Percentiles rank a stretch among this genome's conserved stretches.
These are phyloP conservation scores for Mylabris phalerata DNA, from an alignment of 1,140 invertebrate species.

Conservation along the genomic window DNA sequence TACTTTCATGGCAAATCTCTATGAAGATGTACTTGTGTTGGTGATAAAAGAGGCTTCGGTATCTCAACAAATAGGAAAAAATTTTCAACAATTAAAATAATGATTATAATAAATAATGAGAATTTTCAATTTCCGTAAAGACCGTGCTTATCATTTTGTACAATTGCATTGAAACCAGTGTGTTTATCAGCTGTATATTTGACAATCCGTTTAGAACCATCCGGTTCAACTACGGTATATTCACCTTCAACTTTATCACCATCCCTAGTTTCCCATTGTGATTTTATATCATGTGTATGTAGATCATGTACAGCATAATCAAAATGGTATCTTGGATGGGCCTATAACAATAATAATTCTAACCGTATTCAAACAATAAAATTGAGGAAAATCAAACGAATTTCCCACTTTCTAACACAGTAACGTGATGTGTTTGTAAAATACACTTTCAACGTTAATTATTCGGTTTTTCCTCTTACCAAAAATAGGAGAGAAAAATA, in stretches of 20 bases:
- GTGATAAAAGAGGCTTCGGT: too few relatives aligned
- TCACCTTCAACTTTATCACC: constrained; percentile 55
- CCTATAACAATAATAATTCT: constrained; percentile 33
- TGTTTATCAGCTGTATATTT: constrained; percentile 66
- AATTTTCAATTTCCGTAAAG: too few relatives aligned
- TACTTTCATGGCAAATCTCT: too few relatives aligned
- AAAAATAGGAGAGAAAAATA: too few relatives aligned
- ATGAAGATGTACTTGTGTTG: too few relatives aligned
- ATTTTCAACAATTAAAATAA: too few relatives aligned
- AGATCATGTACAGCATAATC: constrained; percentile 44
- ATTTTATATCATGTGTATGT: constrained; percentile 48
- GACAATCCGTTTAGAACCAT: constrained; percentile 53
- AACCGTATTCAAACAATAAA: neutral
- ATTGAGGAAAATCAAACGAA: too few relatives aligned
- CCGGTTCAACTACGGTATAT: constrained; percentile 53
- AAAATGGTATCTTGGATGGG: constrained; percentile 46
- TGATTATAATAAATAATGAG: too few relatives aligned
- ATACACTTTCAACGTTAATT: neutral
- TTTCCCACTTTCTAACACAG: neutral
- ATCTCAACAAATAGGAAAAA: too few relatives aligned
- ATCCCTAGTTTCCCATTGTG: constrained; percentile 49
- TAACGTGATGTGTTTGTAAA: neutral
- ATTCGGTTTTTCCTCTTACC: neutral
- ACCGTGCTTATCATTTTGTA: constrained; percentile 30
- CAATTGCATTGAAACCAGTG: constrained; percentile 57